A percentile compares a stretch with the other conserved stretches of the same genome.
phyloP scores from a whole-genome alignment of 2,888 invertebrate species.

The Cerastoderma edule region DNA sequence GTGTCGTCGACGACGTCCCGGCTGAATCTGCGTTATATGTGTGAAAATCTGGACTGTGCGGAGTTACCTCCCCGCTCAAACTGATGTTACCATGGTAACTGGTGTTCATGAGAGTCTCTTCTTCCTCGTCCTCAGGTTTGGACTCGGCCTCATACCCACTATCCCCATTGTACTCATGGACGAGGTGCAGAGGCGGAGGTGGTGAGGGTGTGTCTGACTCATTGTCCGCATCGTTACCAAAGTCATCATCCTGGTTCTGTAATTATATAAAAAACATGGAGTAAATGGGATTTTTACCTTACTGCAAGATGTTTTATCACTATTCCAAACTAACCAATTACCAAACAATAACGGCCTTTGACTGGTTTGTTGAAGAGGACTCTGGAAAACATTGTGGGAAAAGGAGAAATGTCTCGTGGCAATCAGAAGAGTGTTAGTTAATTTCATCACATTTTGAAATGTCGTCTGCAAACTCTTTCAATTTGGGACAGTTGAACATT shows the following conservation, averaged over 20 bases:
- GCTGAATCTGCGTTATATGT: slow-evolving; percentile 41
- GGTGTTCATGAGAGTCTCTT: slow-evolving; percentile 48
- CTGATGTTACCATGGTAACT: slow-evolving; percentile 47
- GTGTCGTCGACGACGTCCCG: slow-evolving; percentile 28
- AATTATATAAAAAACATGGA: too few relatives aligned
- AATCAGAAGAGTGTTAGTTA: too few relatives aligned
- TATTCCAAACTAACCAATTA: too few relatives aligned
- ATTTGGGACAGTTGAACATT: too few relatives aligned
- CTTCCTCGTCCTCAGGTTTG: slow-evolving; percentile 57
- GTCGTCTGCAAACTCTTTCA: too few relatives aligned
- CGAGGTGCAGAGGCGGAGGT: slow-evolving; percentile 30
- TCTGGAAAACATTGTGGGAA: slow-evolving; percentile 6
- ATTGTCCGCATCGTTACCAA: slow-evolving; percentile 61
- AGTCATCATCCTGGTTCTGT: slow-evolving; percentile 62
- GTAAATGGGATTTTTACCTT: too few relatives aligned
- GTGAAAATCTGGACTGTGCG: slow-evolving; percentile 31
- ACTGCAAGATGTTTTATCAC: too few relatives aligned
- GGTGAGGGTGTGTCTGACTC: slow-evolving; percentile 57
- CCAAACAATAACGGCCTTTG: too few relatives aligned
- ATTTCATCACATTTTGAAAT: too few relatives aligned
- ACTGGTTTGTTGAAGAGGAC: too few relatives aligned
- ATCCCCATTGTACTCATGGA: slow-evolving; percentile 73
- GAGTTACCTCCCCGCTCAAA: slow-evolving; percentile 42
- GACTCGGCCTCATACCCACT: slow-evolving; percentile 80
- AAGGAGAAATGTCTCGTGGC: slow-evolving; percentile 1